Percentiles rank a stretch among this genome's conserved stretches.
phyloP scores from a whole-genome alignment of 2,888 invertebrate genomes.

The Acrobasis repandana region DNA sequence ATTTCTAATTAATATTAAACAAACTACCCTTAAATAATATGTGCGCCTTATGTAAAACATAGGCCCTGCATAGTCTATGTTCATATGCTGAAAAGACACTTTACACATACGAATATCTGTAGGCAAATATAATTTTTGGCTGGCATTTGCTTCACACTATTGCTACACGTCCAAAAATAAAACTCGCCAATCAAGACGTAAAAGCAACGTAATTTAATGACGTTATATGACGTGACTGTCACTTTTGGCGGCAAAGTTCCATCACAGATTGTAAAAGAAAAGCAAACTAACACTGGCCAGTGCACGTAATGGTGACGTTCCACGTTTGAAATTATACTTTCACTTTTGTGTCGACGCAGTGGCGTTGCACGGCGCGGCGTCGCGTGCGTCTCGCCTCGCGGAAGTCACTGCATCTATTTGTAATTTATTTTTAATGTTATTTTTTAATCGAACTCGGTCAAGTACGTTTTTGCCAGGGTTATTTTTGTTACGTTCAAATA shows the following conservation, averaged over 20 bases:
- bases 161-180: conserved; percentile 14
- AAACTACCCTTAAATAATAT: too few relatives aligned
- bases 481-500: not conserved
- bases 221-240: conserved; percentile 12
- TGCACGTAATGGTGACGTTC: conserved; percentile 54
- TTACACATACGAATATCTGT: too few relatives aligned
- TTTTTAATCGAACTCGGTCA: conserved; percentile 23
- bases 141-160: not conserved
- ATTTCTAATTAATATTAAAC: not conserved
- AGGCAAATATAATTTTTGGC: conserved; percentile 1
- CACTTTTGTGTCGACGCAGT: conserved; percentile 50
- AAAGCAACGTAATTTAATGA: conserved; percentile 12
- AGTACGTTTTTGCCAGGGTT: conserved; percentile 14
- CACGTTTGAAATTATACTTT: conserved; percentile 57
- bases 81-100: too few relatives aligned
- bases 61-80: too few relatives aligned
- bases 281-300: conserved; percentile 36
- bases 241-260: conserved; percentile 21
- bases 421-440: conserved; percentile 19
- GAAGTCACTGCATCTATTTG: conserved; percentile 5
- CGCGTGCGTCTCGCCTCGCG: conserved; percentile 24
- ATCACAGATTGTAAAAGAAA: conserved; percentile 34
- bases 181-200: conserved; percentile 7
- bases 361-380: conserved; percentile 25
- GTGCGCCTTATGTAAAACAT: too few relatives aligned